Percentiles rank a stretch among this genome's conserved stretches.
These are phyloP conservation scores for Eristalinus sepulchralis DNA, from an alignment of 2,888 invertebrate genomes.

Conservation along the genomic window DNA sequence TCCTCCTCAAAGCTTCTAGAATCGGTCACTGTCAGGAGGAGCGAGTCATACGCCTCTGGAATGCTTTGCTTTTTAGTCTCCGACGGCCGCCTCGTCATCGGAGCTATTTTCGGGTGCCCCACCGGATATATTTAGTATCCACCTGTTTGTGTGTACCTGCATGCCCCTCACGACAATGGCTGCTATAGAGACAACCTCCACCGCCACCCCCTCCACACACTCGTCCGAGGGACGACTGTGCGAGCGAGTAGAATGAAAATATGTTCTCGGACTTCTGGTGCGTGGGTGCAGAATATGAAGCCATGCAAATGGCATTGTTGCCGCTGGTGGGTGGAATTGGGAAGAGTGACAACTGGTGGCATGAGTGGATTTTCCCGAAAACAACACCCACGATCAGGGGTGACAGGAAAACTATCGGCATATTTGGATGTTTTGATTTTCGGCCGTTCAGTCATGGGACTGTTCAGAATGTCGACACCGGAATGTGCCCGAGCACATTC, in stretches of 20 bases:
- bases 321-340: background rate
- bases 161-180: background rate
- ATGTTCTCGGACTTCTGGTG: background rate
- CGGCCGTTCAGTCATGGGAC: background rate
- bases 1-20: slow-evolving; percentile 2
- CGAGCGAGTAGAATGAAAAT: background rate
- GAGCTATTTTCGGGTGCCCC: slow-evolving; percentile 25
- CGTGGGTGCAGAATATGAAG: background rate
- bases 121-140: slow-evolving; percentile 48
- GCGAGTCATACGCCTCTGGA: slow-evolving; percentile 7
- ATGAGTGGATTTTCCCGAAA: slow-evolving; percentile 38
- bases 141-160: slow-evolving; percentile 57
- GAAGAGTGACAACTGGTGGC: background rate
- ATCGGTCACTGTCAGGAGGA: slow-evolving; percentile 32
- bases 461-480: background rate
- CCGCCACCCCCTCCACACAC: background rate
- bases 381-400: slow-evolving; percentile 19
- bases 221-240: background rate
- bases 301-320: background rate
- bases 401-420: slow-evolving; percentile 26
- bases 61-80: background rate
- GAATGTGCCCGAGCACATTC: background rate
- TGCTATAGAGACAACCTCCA: background rate
- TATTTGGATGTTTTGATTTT: background rate
- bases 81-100: slow-evolving; percentile 30